Evolutionary conservation across 2,888 invertebrate genomes (phyloP), one percentile per base, ranked within the genome.

Genomic region (Drosophila prolongata): DNA sequence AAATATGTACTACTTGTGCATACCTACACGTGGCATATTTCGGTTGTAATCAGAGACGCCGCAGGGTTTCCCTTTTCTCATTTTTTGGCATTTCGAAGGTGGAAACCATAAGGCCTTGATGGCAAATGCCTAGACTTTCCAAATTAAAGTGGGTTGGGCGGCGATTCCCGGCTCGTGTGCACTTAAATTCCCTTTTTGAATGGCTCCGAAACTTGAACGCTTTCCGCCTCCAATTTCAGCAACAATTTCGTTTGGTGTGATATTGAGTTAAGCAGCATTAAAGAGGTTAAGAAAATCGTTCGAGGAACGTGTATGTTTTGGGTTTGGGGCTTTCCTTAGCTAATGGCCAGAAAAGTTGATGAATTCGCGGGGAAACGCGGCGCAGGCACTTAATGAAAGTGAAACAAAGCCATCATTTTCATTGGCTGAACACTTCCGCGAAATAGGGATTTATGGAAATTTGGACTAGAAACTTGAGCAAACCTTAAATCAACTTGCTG

Each of bases 101-200:
- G 76, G 49, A 81, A 76, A 71, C 86, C 80, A 76, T 86, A 83
- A 76, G 70, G 58, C 65, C 47, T 58, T 52, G 64, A 27, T 27
- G 66, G 72, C 77, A 75, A 84, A 75, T 79, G 87, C 69, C 75
- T 67, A 71, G 72, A 75, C 77, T 85, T 85, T 76, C 76, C 64
- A 77, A 85, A 72, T 83, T 76, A 72, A 77, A 67, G 50, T 66
- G 73, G 44, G 38, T 34, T 46, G 55, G 35, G 34, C 3, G 53
- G 30, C 9, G 40, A 52, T 40, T 40, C 19, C 54, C 30, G 19
- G 30, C 55, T 27, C 52, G 52, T 52, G 52, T 46, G 40, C 40
- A 71, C 54, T 62, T 64, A 49, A 54, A 40, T 55, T 53, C 11
- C 30, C 44, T 44, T 16, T 16, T 52, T 65, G 37, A 65, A 66